These are phyloP conservation scores for Boloria euphrosyne DNA, from an alignment of 2,888 invertebrate species.

Conservation along the genomic window DNA sequence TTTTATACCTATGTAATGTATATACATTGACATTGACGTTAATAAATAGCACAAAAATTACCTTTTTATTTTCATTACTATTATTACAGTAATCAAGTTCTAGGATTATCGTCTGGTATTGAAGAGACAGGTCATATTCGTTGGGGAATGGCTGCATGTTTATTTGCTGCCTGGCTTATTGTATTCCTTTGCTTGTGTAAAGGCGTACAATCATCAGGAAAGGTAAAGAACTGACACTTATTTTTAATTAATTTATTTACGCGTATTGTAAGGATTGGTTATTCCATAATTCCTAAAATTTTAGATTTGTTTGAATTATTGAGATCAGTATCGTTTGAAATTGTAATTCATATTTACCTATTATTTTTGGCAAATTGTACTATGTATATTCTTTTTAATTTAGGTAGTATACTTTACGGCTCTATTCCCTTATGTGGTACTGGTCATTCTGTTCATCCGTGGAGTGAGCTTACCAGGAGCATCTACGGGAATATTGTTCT, in stretches of 20 bases:
- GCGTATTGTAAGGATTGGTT: too few species aligned
- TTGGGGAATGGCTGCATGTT: slow-evolving; percentile 87
- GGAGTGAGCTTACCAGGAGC: slow-evolving; percentile 91
- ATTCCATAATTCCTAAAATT: too few species aligned
- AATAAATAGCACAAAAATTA: neutral
- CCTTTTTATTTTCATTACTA: slow-evolving; percentile 13
- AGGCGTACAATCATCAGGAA: slow-evolving; percentile 90
- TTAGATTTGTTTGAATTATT: too few species aligned
- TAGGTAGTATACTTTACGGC: slow-evolving; percentile 90
- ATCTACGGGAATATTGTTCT: slow-evolving; percentile 88
- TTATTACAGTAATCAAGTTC: slow-evolving; percentile 81
- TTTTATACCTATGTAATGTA: too few species aligned
- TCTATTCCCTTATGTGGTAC: slow-evolving; percentile 88
- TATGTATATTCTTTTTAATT: slow-evolving; percentile 40
- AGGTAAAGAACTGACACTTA: slow-evolving; percentile 60
- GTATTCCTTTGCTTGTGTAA: slow-evolving; percentile 90
- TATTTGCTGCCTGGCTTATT: slow-evolving; percentile 89
- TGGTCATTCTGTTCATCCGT: slow-evolving; percentile 89
- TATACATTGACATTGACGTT: neutral
- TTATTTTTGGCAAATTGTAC: too few species aligned
- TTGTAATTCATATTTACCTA: too few species aligned
- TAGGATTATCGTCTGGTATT: slow-evolving; percentile 87
- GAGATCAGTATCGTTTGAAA: too few species aligned
- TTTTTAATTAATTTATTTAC: slow-evolving; percentile 2
- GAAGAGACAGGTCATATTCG: slow-evolving; percentile 86